A percentile compares a stretch with the other conserved stretches of the same genome.
phyloP scores from a whole-genome alignment of 2,113 vertebrate genomes.

The Microtus oregoni region DNA sequence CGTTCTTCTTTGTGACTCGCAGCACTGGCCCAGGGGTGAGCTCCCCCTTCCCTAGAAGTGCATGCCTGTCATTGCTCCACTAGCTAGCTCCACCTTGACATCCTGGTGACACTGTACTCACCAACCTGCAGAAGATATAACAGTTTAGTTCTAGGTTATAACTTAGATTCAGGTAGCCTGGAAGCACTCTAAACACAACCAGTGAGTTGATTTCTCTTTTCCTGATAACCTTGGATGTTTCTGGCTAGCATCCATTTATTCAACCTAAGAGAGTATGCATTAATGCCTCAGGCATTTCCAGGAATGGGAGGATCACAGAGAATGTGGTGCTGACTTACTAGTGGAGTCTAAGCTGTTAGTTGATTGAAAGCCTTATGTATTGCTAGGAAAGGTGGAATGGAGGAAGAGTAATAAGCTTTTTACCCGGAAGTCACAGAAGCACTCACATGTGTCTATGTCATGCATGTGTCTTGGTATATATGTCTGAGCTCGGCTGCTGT shows the following conservation, averaged over 20 bases:
- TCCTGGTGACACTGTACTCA: background rate
- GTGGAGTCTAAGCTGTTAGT: background rate
- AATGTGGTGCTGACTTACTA: background rate
- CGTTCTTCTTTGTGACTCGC: background rate
- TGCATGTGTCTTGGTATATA: background rate
- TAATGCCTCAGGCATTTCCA: background rate
- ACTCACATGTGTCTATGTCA: background rate
- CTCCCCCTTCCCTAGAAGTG: background rate
- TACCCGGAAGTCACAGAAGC: background rate
- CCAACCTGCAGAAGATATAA: background rate
- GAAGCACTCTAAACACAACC: background rate
- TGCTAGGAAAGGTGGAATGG: background rate
- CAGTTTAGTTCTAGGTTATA: background rate
- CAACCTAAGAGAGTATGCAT: background rate
- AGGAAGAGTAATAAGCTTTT: background rate
- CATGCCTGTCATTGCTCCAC: rapidly evolving
- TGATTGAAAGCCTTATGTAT: background rate
- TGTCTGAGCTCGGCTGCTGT: background rate
- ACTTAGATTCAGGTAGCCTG: background rate
- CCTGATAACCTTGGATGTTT: background rate
- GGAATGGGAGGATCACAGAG: background rate
- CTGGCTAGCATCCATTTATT: background rate
- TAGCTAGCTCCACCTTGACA: background rate
- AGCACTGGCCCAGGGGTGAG: background rate
- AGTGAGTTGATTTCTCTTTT: background rate